Base-by-base conservation (phyloP, 2,888 invertebrate genomes). In the Thera obeliscata region DNA sequence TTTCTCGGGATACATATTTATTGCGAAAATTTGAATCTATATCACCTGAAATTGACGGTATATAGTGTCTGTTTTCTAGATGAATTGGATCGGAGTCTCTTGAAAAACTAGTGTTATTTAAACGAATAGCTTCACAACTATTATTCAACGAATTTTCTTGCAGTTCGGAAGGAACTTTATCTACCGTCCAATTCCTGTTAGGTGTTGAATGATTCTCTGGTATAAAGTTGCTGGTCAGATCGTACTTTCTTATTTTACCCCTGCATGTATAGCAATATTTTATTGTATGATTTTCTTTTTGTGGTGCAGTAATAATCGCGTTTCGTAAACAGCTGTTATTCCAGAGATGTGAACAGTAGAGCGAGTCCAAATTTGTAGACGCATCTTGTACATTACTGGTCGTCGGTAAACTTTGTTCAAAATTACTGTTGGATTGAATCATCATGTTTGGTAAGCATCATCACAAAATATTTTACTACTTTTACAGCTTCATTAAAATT, bases 241-340 rank as follows among this genome's bases (percentile, higher is more conserved):
- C 87, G 84, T 93, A 93, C 82, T 89, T 92, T 81, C 92, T 87
- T 79, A 92, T 89, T 83, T 93, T 93, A 63, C 91, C 91, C 75
- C 82, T 88, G 78, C 92, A 93, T 6, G 88, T 87, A 68, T 90
- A 89, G 74, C 93, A 93, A 76, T 91, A 87, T 76, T 87, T 88
- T 69, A 87, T 85, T 56, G 79, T 78, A 82, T 82, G 87, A 66
- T 78, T 84, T 66, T 91, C 83, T 63, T 77, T 79, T 72, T 76
- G 74, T 55, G 86, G 83, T 67, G 82, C 80, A 75, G 85, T 83
- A 74, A 91, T 77, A 62, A 89, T 82, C 59, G 84, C 83, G 74
- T 82, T 87, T 76, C 90, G 84, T 71, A 90, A 79, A 72, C 85
- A 75, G 73, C 87, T 90, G 72, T 90, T 87, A 62, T 83, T 81